Conservation (phyloP, 35 echinoderm and acorn worm species). For the Chiridota heheva region DNA sequence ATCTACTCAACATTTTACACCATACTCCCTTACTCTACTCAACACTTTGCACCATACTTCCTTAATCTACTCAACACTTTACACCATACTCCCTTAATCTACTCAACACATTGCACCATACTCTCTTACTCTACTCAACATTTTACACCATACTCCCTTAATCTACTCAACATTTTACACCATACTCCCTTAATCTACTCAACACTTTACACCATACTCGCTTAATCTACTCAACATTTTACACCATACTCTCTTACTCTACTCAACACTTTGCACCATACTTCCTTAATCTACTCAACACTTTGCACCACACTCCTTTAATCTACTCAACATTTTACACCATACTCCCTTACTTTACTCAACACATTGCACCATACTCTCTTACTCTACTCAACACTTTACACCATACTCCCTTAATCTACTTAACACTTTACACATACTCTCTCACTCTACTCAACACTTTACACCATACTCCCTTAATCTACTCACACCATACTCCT, state of each 20-base stretch:
- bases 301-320: no score
- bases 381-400: slow-evolving; percentile 3
- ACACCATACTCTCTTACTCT: neutral
- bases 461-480: neutral
- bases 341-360: neutral
- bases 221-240: slow-evolving; percentile 1
- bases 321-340: slow-evolving; percentile 17
- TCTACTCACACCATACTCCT: no score
- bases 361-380: slow-evolving; percentile 6
- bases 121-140: neutral
- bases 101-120: slow-evolving; percentile 4
- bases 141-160: neutral
- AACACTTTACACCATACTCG: slow-evolving; percentile 6
- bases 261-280: slow-evolving; percentile 5
- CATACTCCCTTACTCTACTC: neutral
- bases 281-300: neutral
- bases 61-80: slow-evolving; percentile 3
- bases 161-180: slow-evolving; percentile 3
- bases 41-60: slow-evolving; percentile 15
- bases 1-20: slow-evolving; percentile 17
- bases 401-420: neutral
- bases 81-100: neutral
- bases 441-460: no score
- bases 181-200: neutral
- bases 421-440: no score